Conservation (phyloP, 2,888 invertebrate genomes). For the Dryocosmus kuriphilus region DNA sequence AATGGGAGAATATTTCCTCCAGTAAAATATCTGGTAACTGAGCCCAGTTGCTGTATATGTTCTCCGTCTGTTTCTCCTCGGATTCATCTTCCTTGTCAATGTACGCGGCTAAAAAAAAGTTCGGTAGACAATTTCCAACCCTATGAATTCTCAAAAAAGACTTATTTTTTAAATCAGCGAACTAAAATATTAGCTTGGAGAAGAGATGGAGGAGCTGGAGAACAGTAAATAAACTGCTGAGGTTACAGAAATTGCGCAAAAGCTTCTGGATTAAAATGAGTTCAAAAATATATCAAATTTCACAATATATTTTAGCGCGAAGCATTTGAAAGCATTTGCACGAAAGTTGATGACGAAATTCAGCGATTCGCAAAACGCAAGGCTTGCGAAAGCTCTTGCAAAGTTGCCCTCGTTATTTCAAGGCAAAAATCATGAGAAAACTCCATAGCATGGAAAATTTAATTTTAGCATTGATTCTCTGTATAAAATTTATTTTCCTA, state of each 20-base stretch:
- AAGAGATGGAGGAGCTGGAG: too few relatives aligned
- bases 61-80: conserved; percentile 72
- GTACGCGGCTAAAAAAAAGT: conserved; percentile 77
- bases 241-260: background rate
- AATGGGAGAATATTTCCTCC: conserved; percentile 85
- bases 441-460: conserved; percentile 23
- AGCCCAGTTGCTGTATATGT: conserved; percentile 82
- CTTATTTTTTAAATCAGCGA: too few relatives aligned
- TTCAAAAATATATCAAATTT: background rate
- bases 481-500: conserved; percentile 31
- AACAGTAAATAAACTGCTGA: conserved; percentile 8
- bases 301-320: background rate
- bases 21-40: conserved; percentile 85
- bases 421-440: conserved; percentile 44
- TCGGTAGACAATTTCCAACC: background rate
- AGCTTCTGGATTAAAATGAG: background rate
- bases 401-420: conserved; percentile 44
- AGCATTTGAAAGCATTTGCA: background rate
- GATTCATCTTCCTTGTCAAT: conserved; percentile 78
- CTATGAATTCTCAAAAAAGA: too few relatives aligned
- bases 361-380: conserved; percentile 35
- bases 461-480: background rate
- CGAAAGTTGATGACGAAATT: conserved; percentile 43
- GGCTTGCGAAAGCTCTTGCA: conserved; percentile 20
- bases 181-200: too few relatives aligned